Evolutionary conservation across 2,888 invertebrate species (phyloP), one percentile per base, ranked within the genome.

Genomic region (Diachrysia chrysitis): DNA sequence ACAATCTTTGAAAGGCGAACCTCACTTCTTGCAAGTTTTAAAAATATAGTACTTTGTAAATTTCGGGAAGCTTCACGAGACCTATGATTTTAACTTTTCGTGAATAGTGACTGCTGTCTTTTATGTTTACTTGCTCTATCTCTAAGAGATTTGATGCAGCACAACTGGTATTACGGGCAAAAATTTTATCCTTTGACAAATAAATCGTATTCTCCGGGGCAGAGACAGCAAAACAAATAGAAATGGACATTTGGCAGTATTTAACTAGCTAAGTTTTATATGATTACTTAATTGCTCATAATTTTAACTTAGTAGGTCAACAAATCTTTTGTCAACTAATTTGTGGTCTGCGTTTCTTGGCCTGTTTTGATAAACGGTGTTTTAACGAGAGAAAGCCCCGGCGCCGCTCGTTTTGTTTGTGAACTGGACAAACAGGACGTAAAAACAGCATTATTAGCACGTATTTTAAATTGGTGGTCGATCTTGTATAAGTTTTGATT

Each of bases 1-100:
- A 58, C 58, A 66, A 60, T 68, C 64, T 82, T 80, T 72, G 76
- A 75, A 73, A 83, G 79, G 73, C 67, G 35, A 71, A 61, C 58
- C 35, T 58, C 42, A 76, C 65, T 73, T 64, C 62, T 73, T 71
- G 56, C 25, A 17, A 75, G 66, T 75, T 69, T 29, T 7, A 59
- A 66, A 71, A 66, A 79, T 78, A 69, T 23, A 58, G 46, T 61
- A 56, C 61, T 75, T 66, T 55, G 46, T 63, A 65, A 67, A 63
- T 68, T 64, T 7, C 60, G 46, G n/a, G 23, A 58, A 25, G 35
- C 61, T 63, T 10, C 32, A 53, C 23, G n/a, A 9, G 23, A 54
- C 4, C 32, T 48, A 14, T 14, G 35, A 17, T 32, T 10, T 0
- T n/a, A 16, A 5, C 21, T 67, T 59, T 64, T 56, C 37, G 29